Conservation (phyloP, 2,797 vertebrate genomes). For the Okamejei kenojei region DNA sequence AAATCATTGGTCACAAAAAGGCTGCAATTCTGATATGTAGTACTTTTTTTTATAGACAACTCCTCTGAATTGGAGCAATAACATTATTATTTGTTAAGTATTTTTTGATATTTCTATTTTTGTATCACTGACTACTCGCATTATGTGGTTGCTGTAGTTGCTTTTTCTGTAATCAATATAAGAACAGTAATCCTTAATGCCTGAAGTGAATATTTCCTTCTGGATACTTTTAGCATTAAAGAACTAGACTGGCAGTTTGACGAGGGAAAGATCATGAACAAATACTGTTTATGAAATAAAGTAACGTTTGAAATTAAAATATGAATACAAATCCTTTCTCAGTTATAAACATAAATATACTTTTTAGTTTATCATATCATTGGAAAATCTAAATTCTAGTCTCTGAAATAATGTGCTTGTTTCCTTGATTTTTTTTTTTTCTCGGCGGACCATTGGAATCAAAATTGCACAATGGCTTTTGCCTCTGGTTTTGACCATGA, state of each 20-base stretch:
- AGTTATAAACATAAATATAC: too few relatives aligned
- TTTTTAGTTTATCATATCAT: too few relatives aligned
- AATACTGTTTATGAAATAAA: neutral
- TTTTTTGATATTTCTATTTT: neutral
- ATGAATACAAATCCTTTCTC: neutral
- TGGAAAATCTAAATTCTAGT: too few relatives aligned
- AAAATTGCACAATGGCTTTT: neutral
- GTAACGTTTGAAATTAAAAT: neutral
- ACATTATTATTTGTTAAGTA: neutral
- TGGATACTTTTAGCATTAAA: neutral
- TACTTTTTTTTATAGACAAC: neutral
- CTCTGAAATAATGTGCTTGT: too few relatives aligned
- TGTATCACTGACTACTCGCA: neutral
- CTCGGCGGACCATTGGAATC: too few relatives aligned
- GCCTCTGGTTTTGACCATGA: too few relatives aligned
- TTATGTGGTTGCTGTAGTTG: neutral
- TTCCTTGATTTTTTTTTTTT: too few relatives aligned
- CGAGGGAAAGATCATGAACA: neutral
- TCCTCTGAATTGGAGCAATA: neutral
- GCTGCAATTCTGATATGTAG: neutral
- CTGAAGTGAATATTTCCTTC: neutral
- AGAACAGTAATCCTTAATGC: neutral
- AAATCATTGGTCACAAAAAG: neutral
- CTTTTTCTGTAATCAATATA: neutral
- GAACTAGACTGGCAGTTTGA: neutral